These are phyloP conservation scores for Hypena proboscidalis DNA, from an alignment of 2,888 invertebrate species.

Conservation along the genomic window DNA sequence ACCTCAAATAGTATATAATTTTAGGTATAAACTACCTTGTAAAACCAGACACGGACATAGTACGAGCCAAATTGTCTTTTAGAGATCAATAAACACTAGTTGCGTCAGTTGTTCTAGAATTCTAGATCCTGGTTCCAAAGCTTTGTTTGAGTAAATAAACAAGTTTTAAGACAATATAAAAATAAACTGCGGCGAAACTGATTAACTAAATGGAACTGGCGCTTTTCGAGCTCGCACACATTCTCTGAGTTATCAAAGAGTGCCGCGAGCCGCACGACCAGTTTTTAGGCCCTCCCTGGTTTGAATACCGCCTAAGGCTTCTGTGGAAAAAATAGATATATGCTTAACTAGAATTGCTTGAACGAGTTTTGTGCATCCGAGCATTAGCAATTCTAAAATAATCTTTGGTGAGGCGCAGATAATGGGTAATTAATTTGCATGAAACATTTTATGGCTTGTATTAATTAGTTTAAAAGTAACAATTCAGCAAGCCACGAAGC, in stretches of 20 bases:
- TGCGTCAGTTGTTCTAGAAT: conserved; percentile 6
- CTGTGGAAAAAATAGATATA: conserved; percentile 52
- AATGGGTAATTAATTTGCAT: conserved; percentile 21
- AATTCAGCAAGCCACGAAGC: too few species aligned
- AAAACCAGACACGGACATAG: conserved; percentile 10
- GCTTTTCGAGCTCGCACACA: conserved; percentile 50
- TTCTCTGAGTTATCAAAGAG: conserved; percentile 58
- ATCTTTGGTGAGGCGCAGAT: conserved; percentile 19
- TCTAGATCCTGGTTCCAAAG: conserved; percentile 20
- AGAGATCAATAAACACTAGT: conserved; percentile 22
- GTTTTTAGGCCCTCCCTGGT: conserved; percentile 61
- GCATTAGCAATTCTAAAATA: conserved; percentile 32
- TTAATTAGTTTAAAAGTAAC: too few species aligned
- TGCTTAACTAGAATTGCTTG: conserved; percentile 39
- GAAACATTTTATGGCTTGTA: conserved; percentile 3
- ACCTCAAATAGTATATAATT: conserved; percentile 28
- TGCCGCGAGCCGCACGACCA: conserved; percentile 61
- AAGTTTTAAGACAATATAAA: conserved; percentile 23
- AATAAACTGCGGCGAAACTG: conserved; percentile 44
- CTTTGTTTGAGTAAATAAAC: conserved; percentile 13
- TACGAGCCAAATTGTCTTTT: conserved; percentile 15
- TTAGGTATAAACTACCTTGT: conserved; percentile 21
- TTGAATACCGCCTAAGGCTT: conserved; percentile 61
- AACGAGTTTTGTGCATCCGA: conserved; percentile 37
- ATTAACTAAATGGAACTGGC: conserved; percentile 60